These are phyloP conservation scores for Gymnothorax javanicus DNA, from an alignment of 2,797 vertebrate species.

Conservation along the genomic window DNA sequence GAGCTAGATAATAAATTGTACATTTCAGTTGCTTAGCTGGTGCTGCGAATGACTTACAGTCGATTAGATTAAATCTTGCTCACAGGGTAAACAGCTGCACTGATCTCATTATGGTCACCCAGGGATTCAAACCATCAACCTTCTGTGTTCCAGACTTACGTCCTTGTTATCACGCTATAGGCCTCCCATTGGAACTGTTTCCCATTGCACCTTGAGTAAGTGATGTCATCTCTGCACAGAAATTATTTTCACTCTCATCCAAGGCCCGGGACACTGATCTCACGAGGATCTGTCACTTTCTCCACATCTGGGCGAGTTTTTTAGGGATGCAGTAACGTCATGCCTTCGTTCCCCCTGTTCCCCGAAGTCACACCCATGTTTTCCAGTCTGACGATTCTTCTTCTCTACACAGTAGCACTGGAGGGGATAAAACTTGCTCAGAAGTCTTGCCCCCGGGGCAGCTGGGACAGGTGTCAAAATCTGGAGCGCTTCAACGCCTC, in stretches of 20 bases:
- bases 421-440: conserved; percentile 43
- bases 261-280: background rate
- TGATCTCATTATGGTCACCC: no score
- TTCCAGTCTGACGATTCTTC: conserved; percentile 36
- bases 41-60: no score
- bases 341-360: conserved; percentile 20
- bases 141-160: no score
- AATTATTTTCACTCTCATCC: background rate
- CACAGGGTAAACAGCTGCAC: no score
- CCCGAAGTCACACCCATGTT: conserved; percentile 20
- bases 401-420: conserved; percentile 45
- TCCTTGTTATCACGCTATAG: no score
- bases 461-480: conserved; percentile 38
- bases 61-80: no score
- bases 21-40: no score
- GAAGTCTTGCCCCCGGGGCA: background rate
- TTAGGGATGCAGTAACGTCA: conserved; percentile 44
- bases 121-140: no score
- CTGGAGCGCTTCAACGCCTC: conserved; percentile 38
- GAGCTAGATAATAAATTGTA: background rate
- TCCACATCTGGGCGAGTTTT: background rate
- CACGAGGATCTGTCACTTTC: background rate
- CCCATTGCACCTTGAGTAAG: background rate
- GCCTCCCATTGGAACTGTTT: no score
- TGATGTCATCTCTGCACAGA: background rate